Base-by-base conservation (phyloP, 2,888 invertebrate genomes). In the Drosophila algonquin region DNA sequence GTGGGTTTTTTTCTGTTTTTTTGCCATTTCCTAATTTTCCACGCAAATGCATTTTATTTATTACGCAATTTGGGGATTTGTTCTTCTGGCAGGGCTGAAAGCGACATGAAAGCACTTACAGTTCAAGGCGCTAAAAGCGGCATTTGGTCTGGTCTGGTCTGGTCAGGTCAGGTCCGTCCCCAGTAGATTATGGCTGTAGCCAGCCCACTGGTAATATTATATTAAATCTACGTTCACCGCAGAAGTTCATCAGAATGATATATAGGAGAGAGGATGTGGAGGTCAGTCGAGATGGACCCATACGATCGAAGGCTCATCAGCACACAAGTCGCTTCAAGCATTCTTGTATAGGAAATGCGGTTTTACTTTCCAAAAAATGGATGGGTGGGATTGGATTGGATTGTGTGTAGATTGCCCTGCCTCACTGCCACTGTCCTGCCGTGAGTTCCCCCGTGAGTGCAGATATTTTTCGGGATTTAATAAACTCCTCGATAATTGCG, bases 41-140 rank as follows among this genome's bases (percentile, higher is more conserved):
- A 81, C 77, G 60, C 83, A 87, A 72, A 74, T 81, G 86, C 77
- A 77, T 88, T 77, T 86, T 77, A 86, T 86, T 88, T 83, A 82
- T 87, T 85, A 79, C 69, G 67, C 78, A 59, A 72, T 83, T 80
- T 77, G 57, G 55, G 61, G 63, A 76, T 64, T 81, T 65, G 61
- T 60, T 51, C 64, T 60, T 51, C 64, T 64, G 59, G 45, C 60
- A 55, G 56, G 63, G 57, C 50, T 67, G 56, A 55, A 64, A 64
- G 45, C 46, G 48, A 35, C 61, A 60, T 72, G 47, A 75, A 63
- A 73, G 67, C 61, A 61, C 61, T 60, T 63, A 45, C 51, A 55
- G 56, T 68, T 51, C 21, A 35, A 56, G 55, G 72, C 70, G 70
- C 52, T 73, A 63, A 73, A 58, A 54, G 57, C 40, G 64, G 30